Conservation (phyloP, 2,888 invertebrate species). For the Cerastis rubricosa region DNA sequence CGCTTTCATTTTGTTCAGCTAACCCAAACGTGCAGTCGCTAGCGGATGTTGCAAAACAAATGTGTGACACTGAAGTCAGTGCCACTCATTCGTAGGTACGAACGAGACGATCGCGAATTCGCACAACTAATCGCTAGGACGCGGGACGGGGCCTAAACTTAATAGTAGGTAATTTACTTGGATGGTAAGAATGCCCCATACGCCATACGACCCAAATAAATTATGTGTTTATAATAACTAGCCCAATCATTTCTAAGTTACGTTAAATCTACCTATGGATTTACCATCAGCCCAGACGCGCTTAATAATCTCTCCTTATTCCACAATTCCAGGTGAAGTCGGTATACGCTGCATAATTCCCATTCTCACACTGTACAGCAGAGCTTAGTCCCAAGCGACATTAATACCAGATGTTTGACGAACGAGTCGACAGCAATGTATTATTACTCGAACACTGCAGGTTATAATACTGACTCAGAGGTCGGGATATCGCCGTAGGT, state of each 20-base stretch:
- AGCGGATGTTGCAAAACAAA: background rate
- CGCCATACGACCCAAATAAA: background rate
- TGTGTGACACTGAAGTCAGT: background rate
- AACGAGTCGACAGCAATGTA: slow-evolving; percentile 39
- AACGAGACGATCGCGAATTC: background rate
- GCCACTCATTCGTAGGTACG: background rate
- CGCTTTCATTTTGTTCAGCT: too few species aligned
- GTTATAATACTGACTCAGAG: slow-evolving; percentile 13
- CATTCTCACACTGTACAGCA: background rate
- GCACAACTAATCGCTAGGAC: too few species aligned
- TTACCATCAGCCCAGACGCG: background rate
- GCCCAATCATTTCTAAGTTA: background rate
- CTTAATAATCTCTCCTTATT: background rate
- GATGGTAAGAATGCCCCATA: too few species aligned
- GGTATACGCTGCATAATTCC: slow-evolving; percentile 42
- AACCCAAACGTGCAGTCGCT: too few species aligned
- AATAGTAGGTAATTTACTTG: background rate
- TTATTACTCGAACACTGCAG: slow-evolving; percentile 42
- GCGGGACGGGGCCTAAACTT: too few species aligned
- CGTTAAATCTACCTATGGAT: background rate
- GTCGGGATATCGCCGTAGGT: slow-evolving; percentile 21
- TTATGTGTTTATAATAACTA: background rate
- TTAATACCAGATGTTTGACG: slow-evolving; percentile 35
- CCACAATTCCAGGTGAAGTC: background rate
- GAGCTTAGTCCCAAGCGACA: slow-evolving; percentile 30